A percentile compares a stretch with the other conserved stretches of the same genome.
phyloP scores from a whole-genome alignment of 53 echinoderm and acorn worm genomes.

The Echinometra lucunter region DNA sequence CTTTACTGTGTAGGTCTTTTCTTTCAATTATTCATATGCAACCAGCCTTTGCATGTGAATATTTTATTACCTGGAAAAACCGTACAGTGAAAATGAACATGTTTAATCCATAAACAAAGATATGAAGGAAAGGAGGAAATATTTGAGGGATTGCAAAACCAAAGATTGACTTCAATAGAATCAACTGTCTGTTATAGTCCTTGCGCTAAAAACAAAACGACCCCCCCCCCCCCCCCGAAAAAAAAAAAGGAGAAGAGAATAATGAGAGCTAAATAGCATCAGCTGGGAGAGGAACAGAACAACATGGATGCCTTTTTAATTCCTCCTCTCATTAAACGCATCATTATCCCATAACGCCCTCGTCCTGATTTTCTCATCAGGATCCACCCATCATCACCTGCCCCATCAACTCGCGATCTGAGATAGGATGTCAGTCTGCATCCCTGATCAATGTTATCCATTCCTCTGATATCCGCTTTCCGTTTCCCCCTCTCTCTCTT shows the following conservation, averaged over 20 bases:
- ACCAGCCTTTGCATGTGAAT: neutral
- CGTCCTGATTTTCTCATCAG: neutral
- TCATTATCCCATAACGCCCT: neutral
- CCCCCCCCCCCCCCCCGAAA: too few relatives aligned
- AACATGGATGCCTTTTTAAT: constrained; percentile 17
- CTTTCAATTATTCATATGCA: neutral
- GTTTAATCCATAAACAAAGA: too few relatives aligned
- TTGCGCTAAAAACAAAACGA: neutral
- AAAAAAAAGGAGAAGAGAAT: neutral
- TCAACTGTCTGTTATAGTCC: neutral
- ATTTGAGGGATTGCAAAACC: too few relatives aligned
- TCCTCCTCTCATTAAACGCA: neutral
- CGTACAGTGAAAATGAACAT: too few relatives aligned
- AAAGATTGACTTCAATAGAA: neutral
- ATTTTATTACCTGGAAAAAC: neutral
- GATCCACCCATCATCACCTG: neutral
- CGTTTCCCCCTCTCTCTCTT: neutral
- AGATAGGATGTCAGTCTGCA: neutral
- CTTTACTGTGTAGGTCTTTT: too few relatives aligned
- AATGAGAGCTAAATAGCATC: neutral
- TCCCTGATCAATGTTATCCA: neutral
- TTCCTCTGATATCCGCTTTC: neutral
- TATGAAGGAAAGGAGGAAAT: too few relatives aligned
- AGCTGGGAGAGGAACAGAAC: neutral
- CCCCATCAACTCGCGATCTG: neutral